phyloP scores from a whole-genome alignment of 2,797 vertebrate genomes.

The Acipenser ruthenus region DNA sequence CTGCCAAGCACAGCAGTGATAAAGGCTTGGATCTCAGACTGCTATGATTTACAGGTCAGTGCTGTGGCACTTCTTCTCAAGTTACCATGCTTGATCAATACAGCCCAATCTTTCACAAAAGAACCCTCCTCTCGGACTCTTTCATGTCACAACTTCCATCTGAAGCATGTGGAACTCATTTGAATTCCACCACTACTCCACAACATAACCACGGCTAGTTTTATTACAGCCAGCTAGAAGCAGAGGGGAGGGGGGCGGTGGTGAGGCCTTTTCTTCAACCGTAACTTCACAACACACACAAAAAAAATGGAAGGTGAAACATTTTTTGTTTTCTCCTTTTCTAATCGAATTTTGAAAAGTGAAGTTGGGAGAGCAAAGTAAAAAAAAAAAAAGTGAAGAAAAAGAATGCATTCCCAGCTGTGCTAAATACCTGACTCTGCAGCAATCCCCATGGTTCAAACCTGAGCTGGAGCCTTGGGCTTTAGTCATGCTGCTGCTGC shows the following conservation, averaged over 20 bases:
- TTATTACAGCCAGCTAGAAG: conserved; percentile 10
- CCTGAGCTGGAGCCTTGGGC: conserved; percentile 52
- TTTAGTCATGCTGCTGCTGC: conserved; percentile 58
- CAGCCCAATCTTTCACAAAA: conserved; percentile 41
- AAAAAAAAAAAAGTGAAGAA: conserved; percentile 39
- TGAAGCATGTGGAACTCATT: conserved; percentile 66
- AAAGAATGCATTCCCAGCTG: conserved; percentile 61
- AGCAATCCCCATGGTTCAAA: conserved; percentile 52
- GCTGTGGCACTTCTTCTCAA: not conserved
- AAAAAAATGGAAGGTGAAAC: conserved; percentile 7
- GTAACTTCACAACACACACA: conserved; percentile 19
- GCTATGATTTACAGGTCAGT: no score
- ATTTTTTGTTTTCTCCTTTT: conserved; percentile 54
- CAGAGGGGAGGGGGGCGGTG: conserved; percentile 27
- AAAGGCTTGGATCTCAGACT: no score
- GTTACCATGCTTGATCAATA: conserved; percentile 35
- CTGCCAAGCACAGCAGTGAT: no score
- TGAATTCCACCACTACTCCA: conserved; percentile 21
- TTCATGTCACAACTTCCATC: conserved; percentile 47
- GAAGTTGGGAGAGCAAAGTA: conserved; percentile 33
- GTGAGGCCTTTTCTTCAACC: conserved; percentile 41
- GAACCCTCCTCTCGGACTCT: conserved; percentile 18
- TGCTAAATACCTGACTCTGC: conserved; percentile 74
- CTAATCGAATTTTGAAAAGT: conserved; percentile 44
- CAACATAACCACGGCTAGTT: not conserved